Evolutionary conservation across 2,797 vertebrate species (phyloP).

Genomic region (Oreonectes daqikongensis): DNA sequence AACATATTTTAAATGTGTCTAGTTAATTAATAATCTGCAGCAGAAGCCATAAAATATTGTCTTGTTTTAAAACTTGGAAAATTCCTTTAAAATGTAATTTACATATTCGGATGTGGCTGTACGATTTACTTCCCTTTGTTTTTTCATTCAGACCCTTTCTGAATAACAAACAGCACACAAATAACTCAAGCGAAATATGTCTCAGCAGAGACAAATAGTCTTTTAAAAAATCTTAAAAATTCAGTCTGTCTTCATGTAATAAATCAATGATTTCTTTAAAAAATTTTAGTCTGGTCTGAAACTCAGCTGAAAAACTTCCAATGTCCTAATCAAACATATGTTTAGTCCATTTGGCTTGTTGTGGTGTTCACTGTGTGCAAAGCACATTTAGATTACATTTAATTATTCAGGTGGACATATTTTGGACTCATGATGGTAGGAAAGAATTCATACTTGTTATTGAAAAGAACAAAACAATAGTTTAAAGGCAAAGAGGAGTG

Average conservation of each 20-base stretch:
- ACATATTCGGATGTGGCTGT: not conserved
- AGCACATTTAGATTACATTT: constrained; percentile 7
- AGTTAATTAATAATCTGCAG: too few relatives aligned
- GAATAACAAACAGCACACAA: not conserved
- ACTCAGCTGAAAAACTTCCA: not conserved
- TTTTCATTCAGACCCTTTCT: not conserved
- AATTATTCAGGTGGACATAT: not conserved
- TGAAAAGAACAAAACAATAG: not conserved
- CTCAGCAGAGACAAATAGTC: not conserved
- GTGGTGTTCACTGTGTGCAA: not conserved
- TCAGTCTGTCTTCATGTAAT: constrained; percentile 8
- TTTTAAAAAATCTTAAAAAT: not conserved
- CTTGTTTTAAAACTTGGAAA: too few relatives aligned
- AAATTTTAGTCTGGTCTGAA: constrained; percentile 3
- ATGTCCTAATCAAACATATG: not conserved
- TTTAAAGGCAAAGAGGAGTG: not conserved
- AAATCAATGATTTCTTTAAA: constrained; percentile 12
- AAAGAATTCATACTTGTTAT: not conserved
- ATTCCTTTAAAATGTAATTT: too few relatives aligned
- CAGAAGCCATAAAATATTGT: too few relatives aligned
- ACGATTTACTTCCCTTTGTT: not conserved
- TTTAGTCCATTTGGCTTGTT: not conserved
- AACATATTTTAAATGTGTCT: too few relatives aligned
- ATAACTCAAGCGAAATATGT: constrained; percentile 9
- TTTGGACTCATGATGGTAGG: not conserved